These are phyloP conservation scores for Orycteropus afer DNA, from an alignment of 2,113 vertebrate genomes.

Conservation along the genomic window DNA sequence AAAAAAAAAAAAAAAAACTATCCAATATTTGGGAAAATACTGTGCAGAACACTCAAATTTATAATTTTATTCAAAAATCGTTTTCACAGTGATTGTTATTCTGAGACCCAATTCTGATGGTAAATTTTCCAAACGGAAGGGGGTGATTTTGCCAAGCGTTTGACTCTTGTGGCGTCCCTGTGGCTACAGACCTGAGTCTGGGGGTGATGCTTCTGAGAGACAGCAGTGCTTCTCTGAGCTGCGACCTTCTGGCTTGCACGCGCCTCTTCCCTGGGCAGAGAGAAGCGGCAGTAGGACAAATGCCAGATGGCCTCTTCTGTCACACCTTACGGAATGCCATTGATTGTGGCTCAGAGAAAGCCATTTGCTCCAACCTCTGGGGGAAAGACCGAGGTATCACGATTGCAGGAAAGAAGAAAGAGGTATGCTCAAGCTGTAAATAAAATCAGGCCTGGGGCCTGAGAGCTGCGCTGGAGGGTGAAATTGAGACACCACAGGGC, in stretches of 20 bases:
- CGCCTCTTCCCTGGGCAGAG: neutral
- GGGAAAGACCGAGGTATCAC: constrained; percentile 30
- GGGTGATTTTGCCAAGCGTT: neutral
- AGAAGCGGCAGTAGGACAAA: neutral
- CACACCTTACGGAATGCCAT: constrained; percentile 60
- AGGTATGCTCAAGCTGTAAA: constrained; percentile 10
- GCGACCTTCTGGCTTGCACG: neutral
- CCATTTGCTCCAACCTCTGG: constrained; percentile 51
- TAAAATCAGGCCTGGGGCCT: neutral
- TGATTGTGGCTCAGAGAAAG: neutral
- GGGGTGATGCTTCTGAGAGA: neutral
- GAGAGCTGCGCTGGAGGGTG: neutral
- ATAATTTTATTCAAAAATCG: constrained; percentile 80
- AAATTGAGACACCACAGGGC: neutral
- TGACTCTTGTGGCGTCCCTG: neutral
- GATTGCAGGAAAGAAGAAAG: neutral
- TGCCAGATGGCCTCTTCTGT: constrained; percentile 54
- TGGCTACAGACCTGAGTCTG: neutral
- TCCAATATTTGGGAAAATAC: constrained; percentile 75
- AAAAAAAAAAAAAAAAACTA: constrained; percentile 64
- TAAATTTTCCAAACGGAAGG: neutral
- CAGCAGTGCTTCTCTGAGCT: neutral
- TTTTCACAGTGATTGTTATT: constrained; percentile 75
- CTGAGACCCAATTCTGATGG: constrained; percentile 3
- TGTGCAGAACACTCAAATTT: constrained; percentile 72